A percentile compares a stretch with the other conserved stretches of the same genome.
phyloP scores from a whole-genome alignment of 30 jellyfish, hydroid and myxozoan genomes.

The Aurelia sp. region DNA sequence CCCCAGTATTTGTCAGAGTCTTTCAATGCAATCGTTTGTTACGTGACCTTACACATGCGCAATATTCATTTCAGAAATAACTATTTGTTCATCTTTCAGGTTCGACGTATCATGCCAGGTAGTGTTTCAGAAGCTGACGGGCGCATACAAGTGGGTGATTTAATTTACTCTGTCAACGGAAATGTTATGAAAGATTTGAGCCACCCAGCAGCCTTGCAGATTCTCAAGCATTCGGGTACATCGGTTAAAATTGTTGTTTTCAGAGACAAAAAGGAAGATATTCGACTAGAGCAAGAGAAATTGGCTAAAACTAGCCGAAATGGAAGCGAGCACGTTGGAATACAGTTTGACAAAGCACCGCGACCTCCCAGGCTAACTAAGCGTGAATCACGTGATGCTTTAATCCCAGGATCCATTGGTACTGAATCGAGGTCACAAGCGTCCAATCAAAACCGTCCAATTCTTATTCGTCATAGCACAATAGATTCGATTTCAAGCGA shows the following conservation, averaged over 20 bases:
- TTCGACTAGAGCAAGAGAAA: slow-evolving; percentile 34
- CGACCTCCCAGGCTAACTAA: slow-evolving; percentile 41
- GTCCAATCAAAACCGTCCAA: background rate
- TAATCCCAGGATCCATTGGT: slow-evolving; percentile 65
- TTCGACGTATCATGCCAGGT: slow-evolving; percentile 90
- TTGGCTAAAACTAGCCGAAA: slow-evolving; percentile 24
- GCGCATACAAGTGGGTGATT: slow-evolving; percentile 80
- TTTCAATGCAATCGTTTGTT: too few species aligned
- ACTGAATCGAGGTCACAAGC: slow-evolving; percentile 53
- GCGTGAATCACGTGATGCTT: slow-evolving; percentile 75
- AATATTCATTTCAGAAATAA: too few species aligned
- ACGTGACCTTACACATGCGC: too few species aligned
- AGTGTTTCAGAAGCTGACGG: slow-evolving; percentile 84
- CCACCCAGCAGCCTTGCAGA: slow-evolving; percentile 94
- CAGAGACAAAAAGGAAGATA: slow-evolving; percentile 62
- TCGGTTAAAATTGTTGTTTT: slow-evolving; percentile 73
- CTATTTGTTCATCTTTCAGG: slow-evolving; percentile 42
- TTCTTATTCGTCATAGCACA: slow-evolving; percentile 67
- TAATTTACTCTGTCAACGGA: slow-evolving; percentile 93
- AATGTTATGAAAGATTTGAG: slow-evolving; percentile 78
- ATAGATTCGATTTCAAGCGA: slow-evolving; percentile 73
- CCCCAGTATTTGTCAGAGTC: too few species aligned
- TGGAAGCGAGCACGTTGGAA: slow-evolving; percentile 1
- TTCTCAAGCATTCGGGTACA: slow-evolving; percentile 76
- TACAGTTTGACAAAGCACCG: background rate